Percentiles rank a stretch among this genome's conserved stretches.
Evolutionary conservation across 1,140 invertebrate genomes (phyloP).

Genomic region (Aricia agestis): DNA sequence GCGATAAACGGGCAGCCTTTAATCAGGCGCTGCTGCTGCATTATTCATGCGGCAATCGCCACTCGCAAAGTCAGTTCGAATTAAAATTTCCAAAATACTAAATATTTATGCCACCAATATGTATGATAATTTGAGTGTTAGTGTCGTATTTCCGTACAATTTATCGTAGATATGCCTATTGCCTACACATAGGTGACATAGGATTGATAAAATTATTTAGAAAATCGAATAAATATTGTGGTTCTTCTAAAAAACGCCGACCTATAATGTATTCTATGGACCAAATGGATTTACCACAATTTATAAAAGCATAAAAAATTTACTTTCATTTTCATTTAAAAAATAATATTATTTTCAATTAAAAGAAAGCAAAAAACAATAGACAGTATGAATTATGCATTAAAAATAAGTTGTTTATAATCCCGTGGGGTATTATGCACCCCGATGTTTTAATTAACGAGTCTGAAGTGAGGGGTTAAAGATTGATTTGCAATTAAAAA

Average conservation of each 20-base stretch:
- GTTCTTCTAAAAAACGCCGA: too few relatives aligned
- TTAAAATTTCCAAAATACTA: constrained; percentile 15
- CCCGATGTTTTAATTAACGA: neutral
- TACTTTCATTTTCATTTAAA: too few relatives aligned
- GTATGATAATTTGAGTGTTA: constrained; percentile 13
- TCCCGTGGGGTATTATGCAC: neutral
- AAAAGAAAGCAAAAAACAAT: neutral
- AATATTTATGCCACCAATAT: constrained; percentile 9
- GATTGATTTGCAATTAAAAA: constrained; percentile 3
- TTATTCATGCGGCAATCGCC: constrained; percentile 8
- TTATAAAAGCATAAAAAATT: too few relatives aligned
- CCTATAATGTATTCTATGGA: too few relatives aligned
- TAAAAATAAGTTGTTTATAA: neutral
- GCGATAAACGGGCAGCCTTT: neutral
- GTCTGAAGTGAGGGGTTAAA: constrained; percentile 2
- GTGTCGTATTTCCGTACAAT: neutral
- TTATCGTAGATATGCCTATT: neutral
- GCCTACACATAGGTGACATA: too few relatives aligned
- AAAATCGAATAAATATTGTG: too few relatives aligned
- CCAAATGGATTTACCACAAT: too few relatives aligned
- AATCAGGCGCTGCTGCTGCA: neutral
- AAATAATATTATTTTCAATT: too few relatives aligned
- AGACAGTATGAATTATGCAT: neutral
- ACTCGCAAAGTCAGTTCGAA: neutral
- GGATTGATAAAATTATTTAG: too few relatives aligned